A percentile compares a stretch with the other conserved stretches of the same genome.
Evolutionary conservation across 2,888 invertebrate genomes (phyloP).

Genomic region (Girardia tigrina): DNA sequence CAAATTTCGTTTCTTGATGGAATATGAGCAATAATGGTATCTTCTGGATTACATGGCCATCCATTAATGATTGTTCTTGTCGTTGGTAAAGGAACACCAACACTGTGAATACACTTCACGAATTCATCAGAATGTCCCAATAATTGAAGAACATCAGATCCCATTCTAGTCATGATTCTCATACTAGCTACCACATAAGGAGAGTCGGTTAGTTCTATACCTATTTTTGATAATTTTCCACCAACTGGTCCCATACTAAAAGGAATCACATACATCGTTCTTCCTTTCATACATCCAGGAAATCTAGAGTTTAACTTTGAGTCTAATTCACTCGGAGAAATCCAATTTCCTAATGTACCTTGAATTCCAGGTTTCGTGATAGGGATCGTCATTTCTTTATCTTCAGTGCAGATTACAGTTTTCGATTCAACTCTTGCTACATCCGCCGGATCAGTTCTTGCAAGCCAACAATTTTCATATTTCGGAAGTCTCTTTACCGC

Average conservation of each 20-base stretch:
- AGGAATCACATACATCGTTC: conserved; percentile 41
- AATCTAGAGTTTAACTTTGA: conserved; percentile 38
- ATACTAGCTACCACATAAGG: conserved; percentile 41
- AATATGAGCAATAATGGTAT: conserved; percentile 39
- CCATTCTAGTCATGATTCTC: conserved; percentile 41
- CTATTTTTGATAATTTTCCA: conserved; percentile 40
- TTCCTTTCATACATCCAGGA: conserved; percentile 41
- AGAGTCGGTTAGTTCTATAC: conserved; percentile 41
- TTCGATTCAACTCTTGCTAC: conserved; percentile 42
- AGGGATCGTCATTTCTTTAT: conserved; percentile 39
- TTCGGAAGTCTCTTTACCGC: conserved; percentile 25
- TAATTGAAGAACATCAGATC: conserved; percentile 37
- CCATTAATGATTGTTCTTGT: conserved; percentile 39
- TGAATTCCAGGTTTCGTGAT: conserved; percentile 38
- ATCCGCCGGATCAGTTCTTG: conserved; percentile 41
- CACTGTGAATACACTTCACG: conserved; percentile 40
- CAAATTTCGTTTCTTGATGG: conserved; percentile 39
- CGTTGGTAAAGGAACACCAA: conserved; percentile 39
- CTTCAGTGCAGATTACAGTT: conserved; percentile 40
- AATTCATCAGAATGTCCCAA: conserved; percentile 38
- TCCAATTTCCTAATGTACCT: conserved; percentile 40
- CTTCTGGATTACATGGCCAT: conserved; percentile 41
- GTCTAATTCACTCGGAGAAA: conserved; percentile 38
- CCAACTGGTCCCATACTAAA: conserved; percentile 42
- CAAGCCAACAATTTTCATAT: conserved; percentile 38